Evolutionary conservation across 2,113 vertebrate species (phyloP).

Genomic region (Nestor notabilis): DNA sequence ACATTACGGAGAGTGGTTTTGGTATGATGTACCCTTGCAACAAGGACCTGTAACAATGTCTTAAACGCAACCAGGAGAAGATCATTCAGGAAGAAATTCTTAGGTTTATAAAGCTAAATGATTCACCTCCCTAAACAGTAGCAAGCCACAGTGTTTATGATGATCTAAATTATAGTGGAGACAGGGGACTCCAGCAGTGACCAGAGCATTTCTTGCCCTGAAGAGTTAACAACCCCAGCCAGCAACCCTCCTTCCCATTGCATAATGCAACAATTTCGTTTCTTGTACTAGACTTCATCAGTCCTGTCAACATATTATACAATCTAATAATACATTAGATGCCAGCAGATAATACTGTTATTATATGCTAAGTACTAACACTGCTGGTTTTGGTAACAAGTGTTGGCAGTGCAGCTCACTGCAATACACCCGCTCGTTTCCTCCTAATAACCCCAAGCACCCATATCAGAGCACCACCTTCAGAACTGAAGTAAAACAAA

Average conservation of each 20-base stretch:
- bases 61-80: neutral
- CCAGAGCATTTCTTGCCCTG: neutral
- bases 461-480: neutral
- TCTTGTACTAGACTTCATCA: neutral
- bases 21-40: fast-evolving
- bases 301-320: neutral
- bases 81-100: neutral
- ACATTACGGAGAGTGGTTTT: neutral
- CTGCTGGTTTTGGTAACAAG: neutral
- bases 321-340: neutral
- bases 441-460: neutral
- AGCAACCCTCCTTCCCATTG: neutral
- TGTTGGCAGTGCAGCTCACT: neutral
- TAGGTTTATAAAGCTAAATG: neutral
- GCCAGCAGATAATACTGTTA: neutral
- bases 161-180: neutral
- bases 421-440: neutral
- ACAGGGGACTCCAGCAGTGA: neutral
- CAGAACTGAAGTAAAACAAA: neutral
- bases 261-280: neutral
- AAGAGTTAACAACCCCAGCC: neutral
- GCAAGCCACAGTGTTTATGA: neutral
- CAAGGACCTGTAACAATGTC: neutral
- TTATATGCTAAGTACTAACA: neutral
- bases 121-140: neutral